Base-by-base conservation (phyloP, 2,888 invertebrate genomes). In the Drosophila seclusa region DNA sequence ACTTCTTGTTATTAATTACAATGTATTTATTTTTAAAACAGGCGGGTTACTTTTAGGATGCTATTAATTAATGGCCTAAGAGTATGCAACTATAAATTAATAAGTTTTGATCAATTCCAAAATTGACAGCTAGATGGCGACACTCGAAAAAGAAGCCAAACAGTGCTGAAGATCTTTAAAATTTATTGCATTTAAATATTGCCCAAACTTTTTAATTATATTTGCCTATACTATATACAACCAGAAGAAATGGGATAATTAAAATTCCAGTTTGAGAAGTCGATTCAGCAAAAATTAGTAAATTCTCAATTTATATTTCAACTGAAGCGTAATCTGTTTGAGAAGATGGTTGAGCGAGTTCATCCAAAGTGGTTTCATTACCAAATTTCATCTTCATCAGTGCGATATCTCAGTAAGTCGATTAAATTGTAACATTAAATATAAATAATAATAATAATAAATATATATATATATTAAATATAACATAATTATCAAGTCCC, bases 101-200 rank as follows among this genome's bases (percentile, higher is more conserved):
- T n/a, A 10, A 0, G 7, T 6, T 7, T 16, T 6, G 8, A 8
- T 21, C 21, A 21, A 4, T 7, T 13, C 32, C 2, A 57, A 24
- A 42, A 0, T 6, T 38, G 53, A 61, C 48, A 21, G 0, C 3
- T 53, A 52, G 70, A 57, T 52, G 69, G 70, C 55, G 70, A 31
- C 50, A 62, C 49, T 49, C 7, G 5, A 8, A 50, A 18, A 11
- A 29, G 0, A 27, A 29, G 2, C 21, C 16, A 13, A 24, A 4
- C 7, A 1, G 4, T 16, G 13, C 45, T 21, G 16, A 24, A 24
- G 5, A 7, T 13, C 7, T 21, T 8, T 1, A 8, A 45, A 24
- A 45, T 24, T 1, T 24, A 3, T 45, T 45, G 21, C 16, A 54
- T 7, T 38, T n/a, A 13, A 54, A 2, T 18, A 27, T 1, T 24